A percentile compares a stretch with the other conserved stretches of the same genome.
phyloP scores from a whole-genome alignment of 2,797 vertebrate species.

The Cryptoprocta ferox region DNA sequence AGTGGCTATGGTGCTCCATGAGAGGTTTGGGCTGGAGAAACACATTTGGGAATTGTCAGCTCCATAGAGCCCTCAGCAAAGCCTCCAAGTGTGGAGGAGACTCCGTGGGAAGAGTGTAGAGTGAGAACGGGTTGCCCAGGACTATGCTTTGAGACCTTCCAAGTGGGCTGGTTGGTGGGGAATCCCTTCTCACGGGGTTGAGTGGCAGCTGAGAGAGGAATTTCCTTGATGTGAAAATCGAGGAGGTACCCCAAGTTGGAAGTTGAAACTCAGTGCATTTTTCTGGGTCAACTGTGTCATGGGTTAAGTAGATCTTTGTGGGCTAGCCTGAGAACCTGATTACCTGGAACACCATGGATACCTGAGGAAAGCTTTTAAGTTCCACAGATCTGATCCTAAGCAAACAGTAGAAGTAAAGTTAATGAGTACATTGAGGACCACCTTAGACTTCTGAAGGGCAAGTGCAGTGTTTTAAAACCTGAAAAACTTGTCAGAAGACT shows the following conservation, averaged over 20 bases:
- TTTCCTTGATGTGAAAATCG: not conserved
- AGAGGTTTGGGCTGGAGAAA: not conserved
- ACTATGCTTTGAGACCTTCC: not conserved
- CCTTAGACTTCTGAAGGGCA: not conserved
- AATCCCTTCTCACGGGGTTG: rapidly evolving
- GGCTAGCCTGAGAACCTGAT: not conserved
- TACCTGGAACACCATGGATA: not conserved
- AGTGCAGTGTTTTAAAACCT: not conserved
- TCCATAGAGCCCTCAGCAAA: not conserved
- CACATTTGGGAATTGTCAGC: not conserved
- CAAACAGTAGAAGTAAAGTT: conserved; percentile 3
- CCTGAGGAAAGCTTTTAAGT: not conserved
- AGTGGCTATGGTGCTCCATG: not conserved
- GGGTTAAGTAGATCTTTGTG: not conserved
- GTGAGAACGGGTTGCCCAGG: not conserved
- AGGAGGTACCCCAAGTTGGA: not conserved
- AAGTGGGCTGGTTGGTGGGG: not conserved
- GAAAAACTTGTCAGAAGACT: not conserved
- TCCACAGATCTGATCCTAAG: not conserved
- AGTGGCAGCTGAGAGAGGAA: not conserved
- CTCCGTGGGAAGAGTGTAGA: not conserved
- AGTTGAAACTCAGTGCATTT: not conserved
- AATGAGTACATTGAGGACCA: not conserved
- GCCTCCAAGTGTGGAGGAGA: not conserved
- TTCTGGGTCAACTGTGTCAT: not conserved